Conservation (phyloP, 2,888 invertebrate genomes). For the Seladonia tumulorum region DNA sequence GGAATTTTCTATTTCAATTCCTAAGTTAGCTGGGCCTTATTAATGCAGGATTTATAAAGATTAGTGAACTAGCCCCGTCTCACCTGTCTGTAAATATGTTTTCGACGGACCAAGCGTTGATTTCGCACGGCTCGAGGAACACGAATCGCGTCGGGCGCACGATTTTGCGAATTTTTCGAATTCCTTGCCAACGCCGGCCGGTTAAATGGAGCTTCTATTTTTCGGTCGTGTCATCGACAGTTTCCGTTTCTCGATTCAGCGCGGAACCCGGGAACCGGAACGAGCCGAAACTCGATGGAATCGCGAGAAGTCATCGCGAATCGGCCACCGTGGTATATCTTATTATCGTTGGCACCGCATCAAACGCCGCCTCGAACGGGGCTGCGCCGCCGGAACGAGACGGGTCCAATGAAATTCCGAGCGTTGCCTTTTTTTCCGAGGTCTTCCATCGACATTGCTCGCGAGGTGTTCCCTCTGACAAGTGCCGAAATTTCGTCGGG, state of each 20-base stretch:
- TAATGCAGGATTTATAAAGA: no score
- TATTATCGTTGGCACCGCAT: constrained; percentile 62
- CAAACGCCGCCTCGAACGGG: constrained; percentile 53
- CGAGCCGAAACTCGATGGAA: constrained; percentile 27
- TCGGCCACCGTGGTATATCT: constrained; percentile 52
- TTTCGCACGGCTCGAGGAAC: background rate
- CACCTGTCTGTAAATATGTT: background rate
- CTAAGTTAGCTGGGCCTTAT: no score
- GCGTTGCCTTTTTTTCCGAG: constrained; percentile 28
- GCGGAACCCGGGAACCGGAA: background rate
- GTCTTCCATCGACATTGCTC: constrained; percentile 23
- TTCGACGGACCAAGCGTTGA: background rate
- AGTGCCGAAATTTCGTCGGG: constrained; percentile 7
- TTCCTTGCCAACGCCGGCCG: background rate
- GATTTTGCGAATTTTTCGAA: background rate
- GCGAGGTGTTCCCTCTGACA: background rate
- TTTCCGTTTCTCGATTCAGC: constrained; percentile 14
- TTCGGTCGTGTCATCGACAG: constrained; percentile 37
- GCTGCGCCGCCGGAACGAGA: background rate
- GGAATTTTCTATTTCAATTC: no score
- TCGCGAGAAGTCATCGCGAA: constrained; percentile 47
- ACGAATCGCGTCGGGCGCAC: background rate
- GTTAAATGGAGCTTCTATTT: constrained; percentile 24
- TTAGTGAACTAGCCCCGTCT: background rate
- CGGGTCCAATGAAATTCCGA: constrained; percentile 28